phyloP scores from a whole-genome alignment of 37 sponge, comb jelly and placozoan genomes.

The Diacarnus erythraeanus region DNA sequence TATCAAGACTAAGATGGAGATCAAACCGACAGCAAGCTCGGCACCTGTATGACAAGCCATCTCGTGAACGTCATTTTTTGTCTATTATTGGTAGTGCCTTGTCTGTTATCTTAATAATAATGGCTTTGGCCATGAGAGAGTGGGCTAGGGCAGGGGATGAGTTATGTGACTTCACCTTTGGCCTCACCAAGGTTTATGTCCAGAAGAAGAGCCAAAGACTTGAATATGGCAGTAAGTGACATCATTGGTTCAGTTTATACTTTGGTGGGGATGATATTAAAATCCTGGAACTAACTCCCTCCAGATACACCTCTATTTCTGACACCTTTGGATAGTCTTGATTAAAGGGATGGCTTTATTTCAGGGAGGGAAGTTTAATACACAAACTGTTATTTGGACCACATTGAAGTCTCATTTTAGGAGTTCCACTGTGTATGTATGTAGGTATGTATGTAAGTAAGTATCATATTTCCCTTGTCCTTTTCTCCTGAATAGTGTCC shows the following conservation, averaged over 20 bases:
- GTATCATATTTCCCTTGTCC: too few relatives aligned
- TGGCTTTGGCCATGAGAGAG: constrained; percentile 53
- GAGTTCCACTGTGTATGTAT: too few relatives aligned
- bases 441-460: too few relatives aligned
- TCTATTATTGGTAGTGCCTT: constrained; percentile 46
- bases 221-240: neutral
- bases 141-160: constrained; percentile 53
- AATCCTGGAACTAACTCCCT: too few relatives aligned
- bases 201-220: neutral
- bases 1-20: constrained; percentile 25
- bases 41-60: constrained; percentile 41
- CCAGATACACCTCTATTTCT: too few relatives aligned
- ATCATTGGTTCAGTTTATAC: neutral
- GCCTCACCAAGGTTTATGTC: constrained; percentile 38
- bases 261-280: too few relatives aligned
- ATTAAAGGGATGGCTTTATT: too few relatives aligned
- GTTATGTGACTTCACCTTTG: constrained; percentile 39
- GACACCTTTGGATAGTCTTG: too few relatives aligned
- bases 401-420: too few relatives aligned
- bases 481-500: too few relatives aligned
- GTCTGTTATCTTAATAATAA: constrained; percentile 28
- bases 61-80: constrained; percentile 68
- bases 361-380: too few relatives aligned
- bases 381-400: too few relatives aligned
- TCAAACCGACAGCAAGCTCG: neutral